Base-by-base conservation (phyloP, 2,113 vertebrate genomes). In the Pluvianellus socialis region DNA sequence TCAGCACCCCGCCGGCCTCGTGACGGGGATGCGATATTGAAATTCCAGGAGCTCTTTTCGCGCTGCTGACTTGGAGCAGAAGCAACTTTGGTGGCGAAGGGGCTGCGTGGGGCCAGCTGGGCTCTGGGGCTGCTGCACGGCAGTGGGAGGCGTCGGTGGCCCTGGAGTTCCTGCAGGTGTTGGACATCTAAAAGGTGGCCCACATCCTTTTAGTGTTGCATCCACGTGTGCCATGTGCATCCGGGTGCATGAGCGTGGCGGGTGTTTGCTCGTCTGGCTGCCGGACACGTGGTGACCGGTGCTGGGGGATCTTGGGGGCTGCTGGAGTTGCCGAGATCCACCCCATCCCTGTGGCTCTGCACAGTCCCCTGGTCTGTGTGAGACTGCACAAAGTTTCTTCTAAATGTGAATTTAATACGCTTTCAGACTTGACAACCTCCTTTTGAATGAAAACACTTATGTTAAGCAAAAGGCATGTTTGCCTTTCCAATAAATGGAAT, bases 31-130 rank as follows among this genome's bases (percentile, higher is more conserved):
- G 82, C 16, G 38, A 86, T 82, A 44, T 6, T 66, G 97, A 85
- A 95, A 98, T 98, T 96, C 93, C 95, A 79, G 81, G 61, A 87
- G 90, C 84, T 86, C 93, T 89, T 97, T 96, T 87, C 85, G 82
- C 77, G 28, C 89, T n/a, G 53, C 8, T 6, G 56, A 15, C 79
- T 63, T 4, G 45, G 93, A 89, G 88, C 66, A 49, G 74, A 52
- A 26, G 23, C 1, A 5, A 12, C 49, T 77, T 24, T 9, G 44
- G 50, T 21, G 79, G 45, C 0, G 1, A 33, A 53, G 71, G 42
- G 42, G 56, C 75, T 44, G 68, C 0, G 1, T 4, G 24, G 28
- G 77, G 50, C 45, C 1, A 6, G 66, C 12, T 0, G 2, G 66
- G n/a, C 2, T 55, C 66, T 21, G 0, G 1, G 26, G 35, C 19